Evolutionary conservation across 1,140 invertebrate genomes (phyloP).

Genomic region (Lucilia sericata): DNA sequence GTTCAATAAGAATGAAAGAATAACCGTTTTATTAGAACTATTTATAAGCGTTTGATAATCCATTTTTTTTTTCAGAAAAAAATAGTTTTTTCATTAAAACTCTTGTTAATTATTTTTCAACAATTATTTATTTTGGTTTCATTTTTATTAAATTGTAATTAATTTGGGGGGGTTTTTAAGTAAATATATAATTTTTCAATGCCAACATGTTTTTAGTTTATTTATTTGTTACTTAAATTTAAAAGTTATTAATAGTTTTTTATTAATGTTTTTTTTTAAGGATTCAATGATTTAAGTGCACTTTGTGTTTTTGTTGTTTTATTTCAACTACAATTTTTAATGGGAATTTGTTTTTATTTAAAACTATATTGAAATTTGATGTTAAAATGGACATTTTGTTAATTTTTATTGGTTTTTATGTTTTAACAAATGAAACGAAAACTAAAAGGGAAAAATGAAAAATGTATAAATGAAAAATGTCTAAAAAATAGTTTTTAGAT

Average conservation of each 20-base stretch:
- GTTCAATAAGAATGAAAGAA: too few species aligned
- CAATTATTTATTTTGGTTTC: background rate
- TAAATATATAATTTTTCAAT: constrained; percentile 27
- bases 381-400: too few species aligned
- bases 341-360: background rate
- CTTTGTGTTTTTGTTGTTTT: background rate
- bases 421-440: background rate
- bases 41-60: too few species aligned
- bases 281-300: constrained; percentile 36
- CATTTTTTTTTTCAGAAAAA: too few species aligned
- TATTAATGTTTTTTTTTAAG: background rate
- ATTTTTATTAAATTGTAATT: constrained; percentile 20
- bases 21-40: too few species aligned
- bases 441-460: background rate
- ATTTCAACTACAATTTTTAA: constrained; percentile 32
- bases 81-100: too few species aligned
- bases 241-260: constrained; percentile 15
- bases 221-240: constrained; percentile 22
- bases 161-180: background rate
- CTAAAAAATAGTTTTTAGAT: background rate
- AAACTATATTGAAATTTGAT: too few species aligned
- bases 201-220: constrained; percentile 31
- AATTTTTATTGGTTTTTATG: too few species aligned
- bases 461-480: constrained; percentile 21
- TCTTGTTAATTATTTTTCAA: background rate